Conservation (phyloP, 2,113 vertebrate genomes). For the Ellobius talpinus region DNA sequence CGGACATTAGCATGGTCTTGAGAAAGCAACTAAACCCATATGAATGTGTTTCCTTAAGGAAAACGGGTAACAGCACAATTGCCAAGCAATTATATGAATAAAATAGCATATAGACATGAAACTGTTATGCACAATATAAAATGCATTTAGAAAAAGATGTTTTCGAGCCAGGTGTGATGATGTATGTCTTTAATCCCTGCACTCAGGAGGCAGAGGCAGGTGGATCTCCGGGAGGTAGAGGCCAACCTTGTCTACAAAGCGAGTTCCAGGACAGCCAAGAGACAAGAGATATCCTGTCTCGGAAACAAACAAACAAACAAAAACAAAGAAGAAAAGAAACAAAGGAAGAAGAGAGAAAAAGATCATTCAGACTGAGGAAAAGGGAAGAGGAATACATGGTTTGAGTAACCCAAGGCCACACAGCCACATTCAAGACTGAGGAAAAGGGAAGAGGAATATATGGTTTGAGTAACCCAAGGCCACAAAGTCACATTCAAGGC, state of each 20-base stretch:
- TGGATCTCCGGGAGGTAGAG: background rate
- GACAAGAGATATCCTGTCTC: background rate
- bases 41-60: background rate
- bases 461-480: background rate
- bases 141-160: background rate
- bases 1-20: background rate
- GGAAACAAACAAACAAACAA: too few relatives aligned
- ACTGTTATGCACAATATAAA: background rate
- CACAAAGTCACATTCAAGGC: background rate
- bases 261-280: background rate
- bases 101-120: background rate
- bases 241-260: background rate
- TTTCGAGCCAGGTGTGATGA: background rate
- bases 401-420: background rate
- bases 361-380: background rate
- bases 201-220: background rate
- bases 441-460: background rate
- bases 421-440: background rate
- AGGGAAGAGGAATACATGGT: background rate
- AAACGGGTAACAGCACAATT: background rate
- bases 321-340: too few relatives aligned
- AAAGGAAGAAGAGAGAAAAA: background rate
- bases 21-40: slow-evolving; percentile 21
- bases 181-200: background rate
- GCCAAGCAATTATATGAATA: background rate